These are phyloP conservation scores for Neopelma chrysocephalum DNA, from an alignment of 2,797 vertebrate genomes.

Conservation along the genomic window DNA sequence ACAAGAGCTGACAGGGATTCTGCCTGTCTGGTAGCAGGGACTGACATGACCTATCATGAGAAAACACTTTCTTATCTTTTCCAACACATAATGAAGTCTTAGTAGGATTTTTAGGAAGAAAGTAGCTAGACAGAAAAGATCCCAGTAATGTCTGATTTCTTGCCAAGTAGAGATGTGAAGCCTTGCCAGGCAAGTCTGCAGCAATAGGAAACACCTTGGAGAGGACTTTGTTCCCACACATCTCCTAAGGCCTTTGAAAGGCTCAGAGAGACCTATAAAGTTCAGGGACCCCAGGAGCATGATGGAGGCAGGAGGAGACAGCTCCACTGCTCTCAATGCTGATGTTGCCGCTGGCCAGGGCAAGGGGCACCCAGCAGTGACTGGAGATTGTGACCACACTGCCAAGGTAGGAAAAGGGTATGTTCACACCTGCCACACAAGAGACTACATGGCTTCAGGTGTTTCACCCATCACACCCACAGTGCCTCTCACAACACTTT, in stretches of 20 bases:
- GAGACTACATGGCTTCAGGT: not conserved
- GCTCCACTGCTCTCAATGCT: fast-evolving
- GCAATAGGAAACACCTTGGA: not conserved
- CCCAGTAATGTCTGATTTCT: not conserved
- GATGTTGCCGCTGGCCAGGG: not conserved
- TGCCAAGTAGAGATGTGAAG: not conserved
- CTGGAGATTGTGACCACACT: not conserved
- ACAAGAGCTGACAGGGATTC: fast-evolving
- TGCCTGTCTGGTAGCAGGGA: not conserved
- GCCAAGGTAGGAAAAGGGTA: not conserved
- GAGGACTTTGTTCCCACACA: not conserved
- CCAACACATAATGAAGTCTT: not conserved
- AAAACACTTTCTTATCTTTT: not conserved
- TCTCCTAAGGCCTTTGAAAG: not conserved
- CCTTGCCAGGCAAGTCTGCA: not conserved
- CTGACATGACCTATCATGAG: not conserved
- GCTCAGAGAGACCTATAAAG: not conserved
- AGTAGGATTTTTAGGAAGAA: not conserved
- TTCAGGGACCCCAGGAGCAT: not conserved
- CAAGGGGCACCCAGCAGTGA: not conserved
- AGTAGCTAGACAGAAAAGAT: not conserved
- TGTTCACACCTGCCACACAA: not conserved
- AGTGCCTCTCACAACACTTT: not conserved
- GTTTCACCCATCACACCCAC: not conserved
- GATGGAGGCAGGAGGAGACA: fast-evolving